Conservation (phyloP, 2,888 invertebrate species). For the Yponomeuta sedellus region DNA sequence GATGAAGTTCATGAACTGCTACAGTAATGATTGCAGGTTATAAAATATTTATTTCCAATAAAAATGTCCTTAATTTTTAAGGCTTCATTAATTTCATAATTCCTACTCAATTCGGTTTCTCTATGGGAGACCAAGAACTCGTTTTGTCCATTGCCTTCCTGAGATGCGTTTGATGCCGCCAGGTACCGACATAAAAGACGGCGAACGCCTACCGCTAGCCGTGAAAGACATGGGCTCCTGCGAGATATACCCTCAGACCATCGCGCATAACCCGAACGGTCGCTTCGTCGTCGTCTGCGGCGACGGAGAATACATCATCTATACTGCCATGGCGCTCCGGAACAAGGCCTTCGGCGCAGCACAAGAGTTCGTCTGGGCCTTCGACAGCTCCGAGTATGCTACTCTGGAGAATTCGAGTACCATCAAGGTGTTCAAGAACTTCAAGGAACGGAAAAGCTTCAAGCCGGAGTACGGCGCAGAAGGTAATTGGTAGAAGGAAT, state of each 20-base stretch:
- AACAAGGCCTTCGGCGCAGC: slow-evolving; percentile 99
- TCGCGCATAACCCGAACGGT: slow-evolving; percentile 99
- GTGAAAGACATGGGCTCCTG: slow-evolving; percentile 99
- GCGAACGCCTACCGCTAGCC: slow-evolving; percentile 93
- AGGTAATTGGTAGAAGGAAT: slow-evolving; percentile 62
- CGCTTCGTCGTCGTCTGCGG: slow-evolving; percentile 96
- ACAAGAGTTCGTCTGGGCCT: slow-evolving; percentile 99
- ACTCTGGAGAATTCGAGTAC: slow-evolving; percentile 92
- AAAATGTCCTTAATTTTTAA: no score
- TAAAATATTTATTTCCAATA: no score
- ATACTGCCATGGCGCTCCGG: slow-evolving; percentile 98
- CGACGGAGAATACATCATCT: slow-evolving; percentile 99
- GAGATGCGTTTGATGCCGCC: slow-evolving; percentile 16
- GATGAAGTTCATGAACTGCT: no score
- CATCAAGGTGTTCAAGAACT: slow-evolving; percentile 97
- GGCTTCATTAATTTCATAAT: no score
- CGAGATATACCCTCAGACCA: slow-evolving; percentile 99
- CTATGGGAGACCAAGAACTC: no score
- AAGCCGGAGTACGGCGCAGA: slow-evolving; percentile 98
- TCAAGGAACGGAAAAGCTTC: slow-evolving; percentile 96
- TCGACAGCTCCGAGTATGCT: slow-evolving; percentile 95
- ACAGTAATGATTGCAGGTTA: no score
- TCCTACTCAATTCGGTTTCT: no score
- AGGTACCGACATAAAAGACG: slow-evolving; percentile 87
- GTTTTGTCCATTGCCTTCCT: no score